These are phyloP conservation scores for Panopea generosa DNA, from an alignment of 2,888 invertebrate genomes.

Conservation along the genomic window DNA sequence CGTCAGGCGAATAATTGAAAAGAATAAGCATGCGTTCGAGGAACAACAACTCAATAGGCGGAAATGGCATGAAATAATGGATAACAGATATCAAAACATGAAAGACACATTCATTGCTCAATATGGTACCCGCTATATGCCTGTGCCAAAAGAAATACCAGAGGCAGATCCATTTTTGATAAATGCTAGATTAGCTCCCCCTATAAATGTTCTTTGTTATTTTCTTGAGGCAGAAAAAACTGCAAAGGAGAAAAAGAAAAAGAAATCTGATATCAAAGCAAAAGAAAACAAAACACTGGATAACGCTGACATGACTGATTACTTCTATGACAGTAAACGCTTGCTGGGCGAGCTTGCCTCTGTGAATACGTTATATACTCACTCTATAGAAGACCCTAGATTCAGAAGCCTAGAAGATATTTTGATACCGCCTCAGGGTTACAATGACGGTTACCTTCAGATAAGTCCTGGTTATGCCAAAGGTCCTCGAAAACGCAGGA, in stretches of 20 bases:
- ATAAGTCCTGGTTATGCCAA: conserved; percentile 71
- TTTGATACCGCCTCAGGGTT: conserved; percentile 59
- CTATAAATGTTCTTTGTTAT: conserved; percentile 54
- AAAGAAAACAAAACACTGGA: conserved; percentile 30
- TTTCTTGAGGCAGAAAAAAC: conserved; percentile 34
- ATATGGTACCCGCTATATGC: conserved; percentile 48
- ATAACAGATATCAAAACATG: conserved; percentile 41
- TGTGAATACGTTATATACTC: background rate
- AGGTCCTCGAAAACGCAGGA: conserved; percentile 9
- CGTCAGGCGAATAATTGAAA: conserved; percentile 50
- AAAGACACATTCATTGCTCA: conserved; percentile 49
- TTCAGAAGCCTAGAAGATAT: conserved; percentile 67
- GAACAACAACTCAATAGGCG: conserved; percentile 53
- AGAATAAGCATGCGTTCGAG: background rate
- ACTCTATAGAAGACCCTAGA: conserved; percentile 69
- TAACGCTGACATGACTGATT: conserved; percentile 20
- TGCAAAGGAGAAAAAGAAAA: conserved; percentile 15
- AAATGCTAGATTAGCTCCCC: conserved; percentile 52
- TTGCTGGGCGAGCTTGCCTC: conserved; percentile 3
- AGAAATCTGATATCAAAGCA: conserved; percentile 25
- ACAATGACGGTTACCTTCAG: conserved; percentile 73
- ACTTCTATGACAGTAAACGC: conserved; percentile 25
- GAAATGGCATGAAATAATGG: conserved; percentile 52
- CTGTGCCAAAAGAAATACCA: conserved; percentile 39
- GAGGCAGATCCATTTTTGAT: conserved; percentile 52